phyloP scores from a whole-genome alignment of 2,113 vertebrate genomes.

The Macquaria ambigua region DNA sequence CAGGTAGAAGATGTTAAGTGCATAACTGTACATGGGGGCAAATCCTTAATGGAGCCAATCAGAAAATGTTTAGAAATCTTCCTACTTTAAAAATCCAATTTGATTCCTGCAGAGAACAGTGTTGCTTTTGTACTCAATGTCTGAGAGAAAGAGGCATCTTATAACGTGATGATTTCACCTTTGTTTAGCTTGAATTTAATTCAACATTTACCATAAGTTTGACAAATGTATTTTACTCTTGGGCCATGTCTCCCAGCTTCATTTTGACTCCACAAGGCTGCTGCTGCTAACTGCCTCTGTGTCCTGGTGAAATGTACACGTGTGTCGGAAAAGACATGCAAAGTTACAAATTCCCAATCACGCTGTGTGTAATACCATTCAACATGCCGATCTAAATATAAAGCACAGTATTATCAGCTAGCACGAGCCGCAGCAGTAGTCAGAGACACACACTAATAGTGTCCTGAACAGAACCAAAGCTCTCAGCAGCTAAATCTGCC shows the following conservation, averaged over 20 bases:
- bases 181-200: neutral
- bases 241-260: neutral
- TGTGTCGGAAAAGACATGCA: neutral
- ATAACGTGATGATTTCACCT: neutral
- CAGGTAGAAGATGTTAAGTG: neutral
- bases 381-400: conserved; percentile 23
- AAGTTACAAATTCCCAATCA: neutral
- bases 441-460: neutral
- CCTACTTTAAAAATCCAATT: neutral
- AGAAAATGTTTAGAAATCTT: neutral
- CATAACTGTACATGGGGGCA: neutral
- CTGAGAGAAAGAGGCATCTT: neutral
- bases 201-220: neutral
- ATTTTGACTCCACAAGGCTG: neutral
- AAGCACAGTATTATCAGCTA: neutral
- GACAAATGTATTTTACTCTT: neutral
- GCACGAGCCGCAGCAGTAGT: neutral
- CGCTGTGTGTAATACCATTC: neutral
- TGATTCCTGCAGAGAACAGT: neutral
- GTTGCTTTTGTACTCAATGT: neutral
- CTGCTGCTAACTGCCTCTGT: neutral
- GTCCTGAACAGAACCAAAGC: neutral
- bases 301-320: neutral
- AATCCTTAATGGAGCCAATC: neutral
- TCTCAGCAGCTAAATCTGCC: conserved; percentile 9